Evolutionary conservation across 2,113 vertebrate species (phyloP), one percentile per base, ranked within the genome.

Genomic region (Callorhinus ursinus): DNA sequence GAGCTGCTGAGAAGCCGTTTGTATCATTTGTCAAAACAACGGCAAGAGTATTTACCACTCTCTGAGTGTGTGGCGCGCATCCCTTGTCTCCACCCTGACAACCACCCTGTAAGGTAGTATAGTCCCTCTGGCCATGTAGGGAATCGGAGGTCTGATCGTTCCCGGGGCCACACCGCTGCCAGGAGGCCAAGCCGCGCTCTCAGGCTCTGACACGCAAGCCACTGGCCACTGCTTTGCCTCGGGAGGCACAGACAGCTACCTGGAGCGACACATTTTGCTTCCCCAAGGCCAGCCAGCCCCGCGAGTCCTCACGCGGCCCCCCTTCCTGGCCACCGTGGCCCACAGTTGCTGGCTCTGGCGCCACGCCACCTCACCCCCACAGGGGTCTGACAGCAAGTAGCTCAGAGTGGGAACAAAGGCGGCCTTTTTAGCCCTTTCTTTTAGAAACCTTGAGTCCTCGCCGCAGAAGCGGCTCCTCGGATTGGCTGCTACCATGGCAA

Each of bases 401-500:
- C 82, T 95, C 95, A 39, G 82, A 95, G 65, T 61, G 49, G 84
- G 96, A 98, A 98, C 97, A 98, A 98, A 98, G 96, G 90, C 90
- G 88, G 84, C 96, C 92, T 97, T 98, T 97, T 96, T 49, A 96
- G 90, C 59, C 92, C 53, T 88, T 92, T 95, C 96, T 96, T 98
- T 98, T 93, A 86, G 96, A 97, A 97, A 96, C 84, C 97, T 93
- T 95, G 95, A 97, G 90, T 97, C 87, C 87, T 95, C 1, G 39
- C 63, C 90, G 67, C 42, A 57, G 22, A 86, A 71, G 42, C 19
- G 1, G 97, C 74, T 42, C n/a, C 94, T 90, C 8, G 6, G 96
- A 98, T 97, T 97, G 97, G 97, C 88, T 95, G 97, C 90, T 96
- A 39, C 98, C 96, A 98, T 97, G 95, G 95, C 94, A 97, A 98